These are phyloP conservation scores for Agapostemon virescens DNA, from an alignment of 2,888 invertebrate genomes.

Conservation along the genomic window DNA sequence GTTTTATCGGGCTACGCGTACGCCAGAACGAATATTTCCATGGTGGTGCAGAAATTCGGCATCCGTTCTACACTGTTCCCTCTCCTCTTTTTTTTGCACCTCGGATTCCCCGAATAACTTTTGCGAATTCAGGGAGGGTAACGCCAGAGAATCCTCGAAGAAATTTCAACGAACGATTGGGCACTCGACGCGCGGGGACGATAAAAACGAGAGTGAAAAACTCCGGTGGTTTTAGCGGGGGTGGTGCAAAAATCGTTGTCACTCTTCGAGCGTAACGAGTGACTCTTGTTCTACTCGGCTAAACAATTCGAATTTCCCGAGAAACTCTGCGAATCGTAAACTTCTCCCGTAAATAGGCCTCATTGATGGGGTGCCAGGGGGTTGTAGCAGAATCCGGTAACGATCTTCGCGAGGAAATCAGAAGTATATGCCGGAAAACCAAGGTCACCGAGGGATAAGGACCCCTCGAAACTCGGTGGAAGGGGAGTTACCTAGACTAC, in stretches of 20 bases:
- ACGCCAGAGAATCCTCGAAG: slow-evolving; percentile 55
- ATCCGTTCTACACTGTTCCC: neutral
- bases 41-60: slow-evolving; percentile 29
- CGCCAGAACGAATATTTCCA: slow-evolving; percentile 46
- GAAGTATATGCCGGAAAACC: slow-evolving; percentile 53
- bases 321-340: slow-evolving; percentile 45
- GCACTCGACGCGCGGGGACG: slow-evolving; percentile 33
- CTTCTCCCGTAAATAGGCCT: slow-evolving; percentile 40
- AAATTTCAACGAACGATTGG: slow-evolving; percentile 67
- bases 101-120: neutral
- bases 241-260: slow-evolving; percentile 7
- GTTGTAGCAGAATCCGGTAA: slow-evolving; percentile 14
- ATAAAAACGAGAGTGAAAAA: slow-evolving; percentile 22
- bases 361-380: slow-evolving; percentile 14
- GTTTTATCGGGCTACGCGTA: slow-evolving; percentile 53
- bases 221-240: slow-evolving; percentile 3
- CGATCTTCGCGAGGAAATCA: slow-evolving; percentile 48
- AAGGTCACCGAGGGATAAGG: slow-evolving; percentile 61
- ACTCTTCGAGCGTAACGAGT: slow-evolving; percentile 34
- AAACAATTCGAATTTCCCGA: slow-evolving; percentile 26
- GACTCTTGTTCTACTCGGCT: slow-evolving; percentile 50
- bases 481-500: slow-evolving; percentile 78
- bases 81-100: neutral
- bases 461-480: slow-evolving; percentile 54
- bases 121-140: slow-evolving; percentile 17